Percentiles rank a stretch among this genome's conserved stretches.
Conservation (phyloP, 2,113 vertebrate species). For the Crotophaga sulcirostris region DNA sequence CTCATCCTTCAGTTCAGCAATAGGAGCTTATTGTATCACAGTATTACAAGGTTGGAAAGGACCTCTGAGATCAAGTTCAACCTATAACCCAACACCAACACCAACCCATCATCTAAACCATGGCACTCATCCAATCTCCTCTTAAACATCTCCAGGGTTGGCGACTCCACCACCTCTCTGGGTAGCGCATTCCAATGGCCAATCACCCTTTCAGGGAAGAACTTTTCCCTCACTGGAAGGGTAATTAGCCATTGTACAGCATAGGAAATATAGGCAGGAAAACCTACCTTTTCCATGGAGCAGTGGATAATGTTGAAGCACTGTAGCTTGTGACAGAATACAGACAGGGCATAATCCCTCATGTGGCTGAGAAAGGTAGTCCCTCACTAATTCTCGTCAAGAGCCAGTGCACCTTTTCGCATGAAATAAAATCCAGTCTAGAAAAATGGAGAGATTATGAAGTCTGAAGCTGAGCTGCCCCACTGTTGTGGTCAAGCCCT, state of each 20-base stretch:
- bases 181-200: no score
- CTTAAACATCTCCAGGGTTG: no score
- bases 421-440: not conserved
- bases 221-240: no score
- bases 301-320: not conserved
- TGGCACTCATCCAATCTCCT: no score
- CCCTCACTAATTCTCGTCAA: not conserved
- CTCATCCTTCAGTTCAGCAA: not conserved
- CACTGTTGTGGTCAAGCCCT: fast-evolving
- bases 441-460: not conserved
- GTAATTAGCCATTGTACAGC: no score
- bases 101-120: no score
- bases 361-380: fast-evolving
- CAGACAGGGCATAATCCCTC: not conserved
- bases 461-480: not conserved
- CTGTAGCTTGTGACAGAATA: not conserved
- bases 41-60: no score
- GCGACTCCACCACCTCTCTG: no score
- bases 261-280: not conserved
- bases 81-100: no score
- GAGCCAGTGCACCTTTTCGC: not conserved
- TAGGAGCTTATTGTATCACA: no score
- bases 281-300: not conserved
- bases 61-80: no score
- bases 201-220: no score